Percentiles rank a stretch among this genome's conserved stretches.
phyloP scores from a whole-genome alignment of 2,113 vertebrate species.

The Beaufortia kweichowensis region DNA sequence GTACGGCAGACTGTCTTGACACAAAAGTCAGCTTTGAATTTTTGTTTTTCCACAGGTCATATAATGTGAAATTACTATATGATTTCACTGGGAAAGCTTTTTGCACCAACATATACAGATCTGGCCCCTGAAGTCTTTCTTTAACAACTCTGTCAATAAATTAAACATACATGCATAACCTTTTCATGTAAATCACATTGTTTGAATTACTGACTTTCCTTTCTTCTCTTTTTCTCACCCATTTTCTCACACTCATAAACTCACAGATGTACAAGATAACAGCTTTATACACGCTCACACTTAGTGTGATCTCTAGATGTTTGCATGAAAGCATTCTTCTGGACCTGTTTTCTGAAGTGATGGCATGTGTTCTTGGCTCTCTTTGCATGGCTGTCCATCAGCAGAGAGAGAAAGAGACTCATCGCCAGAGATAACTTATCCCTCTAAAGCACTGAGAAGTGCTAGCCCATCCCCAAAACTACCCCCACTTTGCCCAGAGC shows the following conservation, averaged over 20 bases:
- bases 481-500: conserved; percentile 48
- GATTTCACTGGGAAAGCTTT: neutral
- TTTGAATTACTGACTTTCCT: neutral
- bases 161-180: conserved; percentile 15
- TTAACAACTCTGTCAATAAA: conserved; percentile 22
- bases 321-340: conserved; percentile 44
- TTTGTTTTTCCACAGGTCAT: conserved; percentile 24
- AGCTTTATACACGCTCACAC: neutral
- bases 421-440: conserved; percentile 64
- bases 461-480: conserved; percentile 39
- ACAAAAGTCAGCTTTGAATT: conserved; percentile 40
- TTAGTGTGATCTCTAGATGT: conserved; percentile 17
- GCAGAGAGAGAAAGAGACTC: conserved; percentile 60
- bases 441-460: conserved; percentile 62
- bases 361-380: conserved; percentile 42
- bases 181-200: conserved; percentile 3
- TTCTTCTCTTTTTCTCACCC: conserved; percentile 23
- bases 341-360: conserved; percentile 36
- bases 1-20: conserved; percentile 56
- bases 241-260: conserved; percentile 9
- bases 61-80: neutral
- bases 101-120: conserved; percentile 6
- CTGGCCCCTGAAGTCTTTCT: neutral
- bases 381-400: conserved; percentile 58
- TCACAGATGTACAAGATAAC: neutral